Conservation (phyloP, 1,140 invertebrate genomes). For the Notospermus geniculatus region DNA sequence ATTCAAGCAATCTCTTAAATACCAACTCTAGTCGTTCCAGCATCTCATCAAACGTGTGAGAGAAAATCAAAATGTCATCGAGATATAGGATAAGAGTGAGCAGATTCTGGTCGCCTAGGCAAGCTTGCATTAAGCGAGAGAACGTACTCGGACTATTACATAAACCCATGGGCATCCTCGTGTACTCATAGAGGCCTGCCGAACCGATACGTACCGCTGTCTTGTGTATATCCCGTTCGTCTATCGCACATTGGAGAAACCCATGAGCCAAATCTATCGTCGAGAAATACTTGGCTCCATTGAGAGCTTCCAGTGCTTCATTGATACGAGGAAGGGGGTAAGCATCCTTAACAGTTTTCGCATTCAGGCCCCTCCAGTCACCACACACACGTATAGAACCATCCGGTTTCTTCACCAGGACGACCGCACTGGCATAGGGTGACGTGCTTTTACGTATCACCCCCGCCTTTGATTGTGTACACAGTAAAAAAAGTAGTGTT, state of each 20-base stretch:
- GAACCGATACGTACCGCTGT: slow-evolving; percentile 26
- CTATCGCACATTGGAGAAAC: slow-evolving; percentile 52
- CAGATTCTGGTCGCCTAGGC: slow-evolving; percentile 21
- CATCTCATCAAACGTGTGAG: slow-evolving; percentile 22
- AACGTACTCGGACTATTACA: slow-evolving; percentile 30
- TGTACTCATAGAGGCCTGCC: slow-evolving; percentile 27
- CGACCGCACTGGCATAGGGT: slow-evolving; percentile 22
- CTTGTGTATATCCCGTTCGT: slow-evolving; percentile 25
- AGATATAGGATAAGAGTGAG: slow-evolving; percentile 25
- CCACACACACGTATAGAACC: slow-evolving; percentile 31
- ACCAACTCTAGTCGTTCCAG: slow-evolving; percentile 27
- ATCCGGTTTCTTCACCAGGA: slow-evolving; percentile 28
- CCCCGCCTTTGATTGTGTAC: slow-evolving; percentile 13
- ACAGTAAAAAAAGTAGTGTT: no score
- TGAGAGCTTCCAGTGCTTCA: slow-evolving; percentile 10
- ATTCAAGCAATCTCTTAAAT: slow-evolving; percentile 25
- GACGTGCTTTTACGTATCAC: slow-evolving; percentile 16
- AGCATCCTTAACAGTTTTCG: slow-evolving; percentile 23
- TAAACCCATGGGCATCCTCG: slow-evolving; percentile 29
- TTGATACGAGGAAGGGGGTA: slow-evolving; percentile 27
- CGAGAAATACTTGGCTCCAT: no score
- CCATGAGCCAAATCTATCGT: slow-evolving; percentile 30
- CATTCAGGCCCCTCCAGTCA: slow-evolving; percentile 30
- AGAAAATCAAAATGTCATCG: slow-evolving; percentile 31
- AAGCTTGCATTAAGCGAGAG: slow-evolving; percentile 31